phyloP scores from a whole-genome alignment of 1,140 invertebrate species.

The Portunus trituberculatus region DNA sequence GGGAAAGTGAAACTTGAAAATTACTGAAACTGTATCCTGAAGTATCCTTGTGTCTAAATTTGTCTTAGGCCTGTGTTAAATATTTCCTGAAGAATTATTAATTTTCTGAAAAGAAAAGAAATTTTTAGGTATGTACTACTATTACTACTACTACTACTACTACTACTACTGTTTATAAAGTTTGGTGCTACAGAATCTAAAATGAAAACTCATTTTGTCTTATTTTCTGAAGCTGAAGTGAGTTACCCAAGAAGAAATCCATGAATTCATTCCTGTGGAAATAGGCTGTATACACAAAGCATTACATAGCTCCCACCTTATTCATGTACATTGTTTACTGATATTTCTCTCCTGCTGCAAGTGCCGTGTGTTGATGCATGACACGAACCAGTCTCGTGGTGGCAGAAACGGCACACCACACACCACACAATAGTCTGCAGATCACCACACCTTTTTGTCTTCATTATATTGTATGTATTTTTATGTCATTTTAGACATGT shows the following conservation, averaged over 20 bases:
- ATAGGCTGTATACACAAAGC: conserved; percentile 70
- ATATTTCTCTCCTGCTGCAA: conserved; percentile 70
- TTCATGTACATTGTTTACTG: conserved; percentile 74
- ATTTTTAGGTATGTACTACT: conserved; percentile 58
- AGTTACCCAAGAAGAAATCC: conserved; percentile 67
- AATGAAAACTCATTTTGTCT: conserved; percentile 67
- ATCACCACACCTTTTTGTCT: conserved; percentile 70
- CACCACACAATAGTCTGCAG: conserved; percentile 63
- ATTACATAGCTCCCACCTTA: conserved; percentile 70
- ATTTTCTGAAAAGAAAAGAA: conserved; percentile 45
- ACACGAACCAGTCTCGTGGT: conserved; percentile 56
- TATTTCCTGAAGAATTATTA: conserved; percentile 58
- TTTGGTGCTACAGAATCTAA: conserved; percentile 74
- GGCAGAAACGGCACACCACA: conserved; percentile 54
- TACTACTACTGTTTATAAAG: conserved; percentile 65
- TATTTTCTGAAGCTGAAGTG: conserved; percentile 70
- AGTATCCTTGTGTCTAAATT: conserved; percentile 64
- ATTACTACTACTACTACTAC: conserved; percentile 44
- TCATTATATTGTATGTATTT: conserved; percentile 73
- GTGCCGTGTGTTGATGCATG: conserved; percentile 64
- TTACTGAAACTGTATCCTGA: conserved; percentile 53
- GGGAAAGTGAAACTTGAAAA: conserved; percentile 52
- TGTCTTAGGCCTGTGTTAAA: conserved; percentile 44
- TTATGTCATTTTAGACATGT: conserved; percentile 72
- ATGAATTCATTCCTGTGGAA: conserved; percentile 71